Conservation (phyloP, 2,113 vertebrate genomes). For the Dicrurus megarhynchus region DNA sequence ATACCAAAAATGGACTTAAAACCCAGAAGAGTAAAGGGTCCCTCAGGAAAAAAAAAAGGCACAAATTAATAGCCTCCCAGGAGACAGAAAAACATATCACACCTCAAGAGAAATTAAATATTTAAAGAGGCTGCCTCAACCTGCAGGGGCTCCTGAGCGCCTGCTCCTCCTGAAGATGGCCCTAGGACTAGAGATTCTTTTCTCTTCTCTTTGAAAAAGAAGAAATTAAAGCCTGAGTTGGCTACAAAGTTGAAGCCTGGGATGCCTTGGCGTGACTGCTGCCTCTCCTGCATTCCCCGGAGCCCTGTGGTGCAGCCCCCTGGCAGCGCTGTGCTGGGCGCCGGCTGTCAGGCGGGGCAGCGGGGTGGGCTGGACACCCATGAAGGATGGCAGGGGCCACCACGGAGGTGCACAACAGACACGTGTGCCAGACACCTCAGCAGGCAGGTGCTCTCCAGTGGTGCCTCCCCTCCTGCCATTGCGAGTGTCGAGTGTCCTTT, state of each 20-base stretch:
- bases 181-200: not conserved
- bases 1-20: not conserved
- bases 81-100: not conserved
- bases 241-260: accelerated
- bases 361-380: not conserved
- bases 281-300: not conserved
- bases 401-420: accelerated
- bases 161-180: not conserved
- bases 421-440: not conserved
- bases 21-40: not conserved
- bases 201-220: not conserved
- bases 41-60: not conserved
- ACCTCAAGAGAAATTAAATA: not conserved
- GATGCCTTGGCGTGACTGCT: accelerated
- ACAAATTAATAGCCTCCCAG: not conserved
- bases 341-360: not conserved
- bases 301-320: not conserved
- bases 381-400: not conserved
- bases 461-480: not conserved
- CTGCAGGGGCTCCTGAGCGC: not conserved
- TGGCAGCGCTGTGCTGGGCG: not conserved
- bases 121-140: not conserved
- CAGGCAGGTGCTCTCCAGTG: not conserved
- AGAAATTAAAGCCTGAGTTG: not conserved
- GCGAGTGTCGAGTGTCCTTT: accelerated